A percentile compares a stretch with the other conserved stretches of the same genome.
Conservation (phyloP, 2,888 invertebrate species). For the Phalera bucephala region DNA sequence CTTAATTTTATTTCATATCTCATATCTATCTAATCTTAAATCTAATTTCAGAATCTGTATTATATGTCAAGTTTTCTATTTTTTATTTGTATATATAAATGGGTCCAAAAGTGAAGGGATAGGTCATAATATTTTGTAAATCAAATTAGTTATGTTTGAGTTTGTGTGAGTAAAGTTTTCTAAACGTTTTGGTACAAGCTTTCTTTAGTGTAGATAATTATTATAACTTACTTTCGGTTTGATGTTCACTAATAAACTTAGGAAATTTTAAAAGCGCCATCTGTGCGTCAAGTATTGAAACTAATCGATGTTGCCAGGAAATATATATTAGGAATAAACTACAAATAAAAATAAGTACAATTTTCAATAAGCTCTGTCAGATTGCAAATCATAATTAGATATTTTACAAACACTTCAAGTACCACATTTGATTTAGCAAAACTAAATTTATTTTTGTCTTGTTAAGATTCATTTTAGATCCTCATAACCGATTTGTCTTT, state of each 20-base stretch:
- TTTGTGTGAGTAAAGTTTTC: conserved; percentile 37
- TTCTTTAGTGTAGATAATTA: conserved; percentile 31
- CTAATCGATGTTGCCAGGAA: conserved; percentile 21
- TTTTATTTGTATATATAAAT: no score
- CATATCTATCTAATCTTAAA: no score
- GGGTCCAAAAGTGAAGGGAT: not conserved
- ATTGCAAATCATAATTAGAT: no score
- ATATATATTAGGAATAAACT: conserved; percentile 5
- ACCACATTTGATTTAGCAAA: no score
- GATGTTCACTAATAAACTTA: conserved; percentile 39
- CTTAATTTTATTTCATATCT: no score
- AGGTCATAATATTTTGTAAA: not conserved
- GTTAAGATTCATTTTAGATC: no score
- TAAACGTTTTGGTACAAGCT: conserved; percentile 29
- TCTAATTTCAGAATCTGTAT: no score
- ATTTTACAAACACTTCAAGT: no score
- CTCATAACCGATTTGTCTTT: no score
- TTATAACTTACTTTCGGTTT: conserved; percentile 31
- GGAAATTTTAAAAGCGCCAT: conserved; percentile 19
- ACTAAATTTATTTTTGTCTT: no score
- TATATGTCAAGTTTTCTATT: no score
- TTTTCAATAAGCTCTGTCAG: no score
- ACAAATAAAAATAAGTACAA: conserved; percentile 25
- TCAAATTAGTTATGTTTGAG: conserved; percentile 31
- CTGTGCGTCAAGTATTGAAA: conserved; percentile 30